phyloP scores from a whole-genome alignment of 2,113 vertebrate genomes.

The Dicentrarchus labrax region DNA sequence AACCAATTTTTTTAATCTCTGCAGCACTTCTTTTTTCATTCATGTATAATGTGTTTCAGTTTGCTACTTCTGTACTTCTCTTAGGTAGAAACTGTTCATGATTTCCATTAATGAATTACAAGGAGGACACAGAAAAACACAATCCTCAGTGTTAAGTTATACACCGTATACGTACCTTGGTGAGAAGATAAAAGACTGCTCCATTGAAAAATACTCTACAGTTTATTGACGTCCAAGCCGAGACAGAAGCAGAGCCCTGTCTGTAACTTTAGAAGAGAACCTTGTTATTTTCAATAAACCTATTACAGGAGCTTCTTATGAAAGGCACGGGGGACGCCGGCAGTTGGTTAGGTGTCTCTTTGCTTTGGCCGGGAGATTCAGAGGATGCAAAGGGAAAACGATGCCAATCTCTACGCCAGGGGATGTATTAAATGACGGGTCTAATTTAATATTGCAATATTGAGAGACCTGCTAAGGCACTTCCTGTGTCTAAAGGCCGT shows the following conservation, averaged over 20 bases:
- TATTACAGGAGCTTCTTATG: slow-evolving; percentile 75
- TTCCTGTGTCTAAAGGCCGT: slow-evolving; percentile 80
- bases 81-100: not conserved
- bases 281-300: slow-evolving; percentile 82
- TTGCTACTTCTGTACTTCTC: not conserved
- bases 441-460: slow-evolving; percentile 80
- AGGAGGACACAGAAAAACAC: not conserved
- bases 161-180: not conserved
- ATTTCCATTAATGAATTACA: slow-evolving; percentile 20
- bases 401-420: slow-evolving; percentile 73
- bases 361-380: slow-evolving; percentile 63
- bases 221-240: slow-evolving; percentile 65
- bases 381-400: slow-evolving; percentile 70
- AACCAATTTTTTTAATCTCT: slow-evolving; percentile 8
- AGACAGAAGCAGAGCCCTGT: slow-evolving; percentile 63
- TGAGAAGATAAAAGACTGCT: slow-evolving; percentile 9
- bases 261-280: slow-evolving; percentile 79
- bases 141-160: not conserved
- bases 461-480: slow-evolving; percentile 80
- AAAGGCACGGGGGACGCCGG: slow-evolving; percentile 53
- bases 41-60: not conserved
- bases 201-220: slow-evolving; percentile 41
- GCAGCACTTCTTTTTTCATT: not conserved
- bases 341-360: slow-evolving; percentile 72
- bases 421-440: slow-evolving; percentile 81